Base-by-base conservation (phyloP, 2,113 vertebrate genomes). In the Telmatochromis sp. region DNA sequence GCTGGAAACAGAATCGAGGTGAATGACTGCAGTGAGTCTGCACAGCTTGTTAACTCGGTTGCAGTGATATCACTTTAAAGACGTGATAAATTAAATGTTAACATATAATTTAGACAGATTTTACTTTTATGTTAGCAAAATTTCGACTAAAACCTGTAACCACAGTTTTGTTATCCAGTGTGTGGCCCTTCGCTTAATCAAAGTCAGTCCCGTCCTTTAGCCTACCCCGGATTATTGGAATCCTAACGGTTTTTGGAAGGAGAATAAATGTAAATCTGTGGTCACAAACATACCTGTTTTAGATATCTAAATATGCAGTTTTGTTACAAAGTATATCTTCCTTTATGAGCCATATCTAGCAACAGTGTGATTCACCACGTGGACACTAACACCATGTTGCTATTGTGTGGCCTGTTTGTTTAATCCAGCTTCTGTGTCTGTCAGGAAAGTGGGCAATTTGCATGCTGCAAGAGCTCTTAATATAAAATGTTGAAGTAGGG, bases 391-490 rank as follows among this genome's bases (percentile, higher is more conserved):
- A 26, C 53, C 31, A 81, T 57, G 79, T 84, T 37, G 49, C 68
- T 68, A 28, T 75, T 83, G 31, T 70, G 88, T 84, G 82, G 89
- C 85, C 81, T 90, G 90, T 94, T 95, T 92, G 91, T 94, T 95
- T 95, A 93, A 95, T 92, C 87, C 87, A 90, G 37, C 86, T 91
- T 65, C 35, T 90, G 31, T 84, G 91, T 93, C 88, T 88, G 85
- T 63, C 68, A 58, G 91, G 57, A 91, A 94, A 95, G 91, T 94
- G 94, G 90, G 42, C 86, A 93, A 94, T 95, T 93, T 95, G 81
- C 91, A 90, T 87, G 37, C 68, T 6, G 35, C 35, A 90, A 94
- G 93, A 86, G 86, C 93, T 88, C 91, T 94, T 89, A 88, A 93
- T 94, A 89, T 90, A 91, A 93, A 89, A 91, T 19, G 80, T 40